Percentiles rank a stretch among this genome's conserved stretches.
phyloP scores from a whole-genome alignment of 2,888 invertebrate genomes.

The Oligia fasciuncula region DNA sequence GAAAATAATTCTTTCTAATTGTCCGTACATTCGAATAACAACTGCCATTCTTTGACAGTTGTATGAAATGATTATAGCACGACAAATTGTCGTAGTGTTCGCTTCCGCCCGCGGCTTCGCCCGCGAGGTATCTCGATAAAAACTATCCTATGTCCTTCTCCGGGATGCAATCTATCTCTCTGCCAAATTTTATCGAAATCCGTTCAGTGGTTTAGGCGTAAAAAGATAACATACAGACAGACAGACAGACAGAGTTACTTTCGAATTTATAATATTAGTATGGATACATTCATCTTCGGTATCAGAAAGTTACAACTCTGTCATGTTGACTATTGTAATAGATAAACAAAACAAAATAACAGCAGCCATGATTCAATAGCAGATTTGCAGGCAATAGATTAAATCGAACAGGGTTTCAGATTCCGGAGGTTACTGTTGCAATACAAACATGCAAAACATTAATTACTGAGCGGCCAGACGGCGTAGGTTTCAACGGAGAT shows the following conservation, averaged over 20 bases:
- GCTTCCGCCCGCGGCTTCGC: no score
- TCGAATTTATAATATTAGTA: no score
- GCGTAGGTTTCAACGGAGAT: slow-evolving; percentile 16
- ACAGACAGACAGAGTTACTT: no score
- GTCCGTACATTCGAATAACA: neutral
- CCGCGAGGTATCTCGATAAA: no score
- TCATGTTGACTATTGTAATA: neutral
- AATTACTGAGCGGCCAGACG: slow-evolving; percentile 39
- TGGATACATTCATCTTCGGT: neutral
- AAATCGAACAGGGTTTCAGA: slow-evolving; percentile 12
- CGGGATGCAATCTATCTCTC: no score
- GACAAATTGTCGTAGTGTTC: no score
- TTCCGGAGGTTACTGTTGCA: slow-evolving; percentile 24
- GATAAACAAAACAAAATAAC: slow-evolving; percentile 7
- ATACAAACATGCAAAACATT: slow-evolving; percentile 47
- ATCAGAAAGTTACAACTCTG: neutral
- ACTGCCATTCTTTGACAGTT: neutral
- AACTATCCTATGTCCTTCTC: no score
- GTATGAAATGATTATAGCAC: neutral
- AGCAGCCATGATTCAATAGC: neutral
- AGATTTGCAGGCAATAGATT: slow-evolving; percentile 19
- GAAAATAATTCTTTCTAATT: neutral
- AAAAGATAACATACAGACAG: no score
- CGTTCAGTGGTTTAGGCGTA: no score
- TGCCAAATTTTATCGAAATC: no score